A percentile compares a stretch with the other conserved stretches of the same genome.
phyloP scores from a whole-genome alignment of 2,888 invertebrate genomes.

The Diaprepes abbreviatus region DNA sequence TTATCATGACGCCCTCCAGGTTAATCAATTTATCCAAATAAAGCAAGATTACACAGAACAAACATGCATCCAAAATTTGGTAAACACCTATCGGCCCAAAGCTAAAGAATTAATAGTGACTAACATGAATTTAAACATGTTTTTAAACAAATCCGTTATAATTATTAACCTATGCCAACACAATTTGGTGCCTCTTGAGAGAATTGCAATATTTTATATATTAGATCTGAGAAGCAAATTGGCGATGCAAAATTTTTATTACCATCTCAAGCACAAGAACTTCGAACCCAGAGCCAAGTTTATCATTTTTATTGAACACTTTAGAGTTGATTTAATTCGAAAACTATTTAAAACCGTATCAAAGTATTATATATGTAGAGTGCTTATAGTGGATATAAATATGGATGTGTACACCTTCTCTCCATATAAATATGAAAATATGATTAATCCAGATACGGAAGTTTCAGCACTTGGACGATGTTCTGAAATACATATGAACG shows the following conservation, averaged over 20 bases:
- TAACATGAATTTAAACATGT: constrained; percentile 6
- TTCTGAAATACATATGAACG: not conserved
- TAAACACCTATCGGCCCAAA: not conserved
- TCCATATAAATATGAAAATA: constrained; percentile 19
- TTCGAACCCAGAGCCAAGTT: constrained; percentile 4
- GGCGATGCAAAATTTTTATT: not conserved
- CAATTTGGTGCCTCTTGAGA: not conserved
- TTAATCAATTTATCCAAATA: too few species aligned
- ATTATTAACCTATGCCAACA: not conserved
- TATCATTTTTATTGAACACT: not conserved
- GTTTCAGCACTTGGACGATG: not conserved
- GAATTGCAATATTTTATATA: not conserved
- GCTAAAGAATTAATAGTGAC: not conserved
- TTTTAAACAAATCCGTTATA: not conserved
- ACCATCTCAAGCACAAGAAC: not conserved
- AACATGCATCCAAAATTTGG: not conserved
- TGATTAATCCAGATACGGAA: not conserved
- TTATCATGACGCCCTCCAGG: too few species aligned
- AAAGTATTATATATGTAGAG: constrained; percentile 1
- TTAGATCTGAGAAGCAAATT: not conserved
- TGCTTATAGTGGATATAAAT: not conserved
- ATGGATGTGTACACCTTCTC: not conserved
- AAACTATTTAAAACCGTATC: constrained; percentile 2
- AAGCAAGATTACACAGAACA: too few species aligned
- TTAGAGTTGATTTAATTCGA: too few species aligned